Evolutionary conservation across 1,140 invertebrate genomes (phyloP).

Genomic region (Cryptotermes secundus): DNA sequence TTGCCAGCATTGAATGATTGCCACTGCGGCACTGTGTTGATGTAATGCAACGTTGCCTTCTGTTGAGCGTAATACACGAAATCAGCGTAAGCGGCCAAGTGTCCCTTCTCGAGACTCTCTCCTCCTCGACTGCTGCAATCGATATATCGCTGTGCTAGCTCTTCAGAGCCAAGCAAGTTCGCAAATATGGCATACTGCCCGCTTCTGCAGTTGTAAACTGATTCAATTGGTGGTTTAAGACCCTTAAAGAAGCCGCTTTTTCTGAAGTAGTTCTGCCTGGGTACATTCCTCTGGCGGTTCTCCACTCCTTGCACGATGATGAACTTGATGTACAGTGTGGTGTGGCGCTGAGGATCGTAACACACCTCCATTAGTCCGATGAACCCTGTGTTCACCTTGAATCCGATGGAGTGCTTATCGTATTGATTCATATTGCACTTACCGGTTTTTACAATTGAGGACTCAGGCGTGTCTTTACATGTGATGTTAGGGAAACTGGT

Average conservation of each 20-base stretch:
- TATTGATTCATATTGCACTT: constrained; percentile 30
- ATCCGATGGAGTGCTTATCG: constrained; percentile 37
- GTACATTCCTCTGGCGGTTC: constrained; percentile 29
- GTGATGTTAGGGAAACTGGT: too few relatives aligned
- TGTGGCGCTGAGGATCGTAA: constrained; percentile 34
- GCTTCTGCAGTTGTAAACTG: constrained; percentile 37
- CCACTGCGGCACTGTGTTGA: constrained; percentile 53
- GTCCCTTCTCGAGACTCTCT: constrained; percentile 47
- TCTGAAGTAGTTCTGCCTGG: constrained; percentile 37
- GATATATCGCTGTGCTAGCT: constrained; percentile 44
- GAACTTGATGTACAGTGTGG: constrained; percentile 37
- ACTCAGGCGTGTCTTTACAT: background rate
- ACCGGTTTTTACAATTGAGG: constrained; percentile 32
- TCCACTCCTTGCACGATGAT: constrained; percentile 31
- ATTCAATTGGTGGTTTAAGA: constrained; percentile 32
- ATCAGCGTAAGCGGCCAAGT: constrained; percentile 50
- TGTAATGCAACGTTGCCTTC: constrained; percentile 49
- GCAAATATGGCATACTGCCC: constrained; percentile 37
- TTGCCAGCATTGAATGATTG: constrained; percentile 50
- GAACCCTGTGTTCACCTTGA: constrained; percentile 33
- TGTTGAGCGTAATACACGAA: constrained; percentile 44
- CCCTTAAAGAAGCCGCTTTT: constrained; percentile 40
- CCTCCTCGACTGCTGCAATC: constrained; percentile 30
- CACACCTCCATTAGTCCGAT: constrained; percentile 38
- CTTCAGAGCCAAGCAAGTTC: constrained; percentile 42